Conservation (phyloP, 2,797 vertebrate genomes). For the Somateria mollissima region DNA sequence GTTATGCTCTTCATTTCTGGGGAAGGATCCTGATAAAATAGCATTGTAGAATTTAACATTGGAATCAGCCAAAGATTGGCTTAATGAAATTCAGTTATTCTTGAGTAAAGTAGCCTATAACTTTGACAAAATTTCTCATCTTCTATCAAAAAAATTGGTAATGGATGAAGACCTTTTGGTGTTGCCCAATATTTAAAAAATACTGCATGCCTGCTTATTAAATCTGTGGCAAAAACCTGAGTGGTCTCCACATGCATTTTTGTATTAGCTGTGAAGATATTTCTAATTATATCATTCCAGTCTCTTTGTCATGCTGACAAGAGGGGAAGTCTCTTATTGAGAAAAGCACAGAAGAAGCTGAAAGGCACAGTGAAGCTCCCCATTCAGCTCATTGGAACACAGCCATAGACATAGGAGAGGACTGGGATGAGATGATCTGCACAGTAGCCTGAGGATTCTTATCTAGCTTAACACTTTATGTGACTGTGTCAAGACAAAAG, state of each 20-base stretch:
- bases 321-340: neutral
- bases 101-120: neutral
- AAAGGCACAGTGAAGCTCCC: neutral
- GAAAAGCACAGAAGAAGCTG: neutral
- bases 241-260: neutral
- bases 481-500: neutral
- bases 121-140: neutral
- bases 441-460: neutral
- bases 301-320: neutral
- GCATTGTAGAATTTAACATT: neutral
- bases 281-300: neutral
- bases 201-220: neutral
- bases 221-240: neutral
- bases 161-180: neutral
- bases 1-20: neutral
- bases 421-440: neutral
- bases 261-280: neutral
- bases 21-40: neutral
- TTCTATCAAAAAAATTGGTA: neutral
- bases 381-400: neutral
- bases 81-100: neutral
- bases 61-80: neutral
- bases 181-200: neutral
- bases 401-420: neutral
- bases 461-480: neutral